These are phyloP conservation scores for Pagetopsis macropterus DNA, from an alignment of 2,797 vertebrate species.

Conservation along the genomic window DNA sequence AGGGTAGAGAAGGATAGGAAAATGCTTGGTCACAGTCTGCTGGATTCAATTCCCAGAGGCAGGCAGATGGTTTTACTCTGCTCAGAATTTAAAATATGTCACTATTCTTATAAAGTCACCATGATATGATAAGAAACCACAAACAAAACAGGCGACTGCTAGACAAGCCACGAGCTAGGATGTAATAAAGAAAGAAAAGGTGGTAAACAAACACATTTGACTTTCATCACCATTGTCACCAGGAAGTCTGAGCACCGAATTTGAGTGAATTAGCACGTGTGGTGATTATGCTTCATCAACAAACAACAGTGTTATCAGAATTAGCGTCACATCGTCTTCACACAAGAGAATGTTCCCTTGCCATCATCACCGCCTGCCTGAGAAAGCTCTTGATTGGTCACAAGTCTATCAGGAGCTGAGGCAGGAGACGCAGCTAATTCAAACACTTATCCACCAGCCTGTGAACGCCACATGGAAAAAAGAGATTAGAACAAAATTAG, in stretches of 20 bases:
- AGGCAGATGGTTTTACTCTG: slow-evolving; percentile 11
- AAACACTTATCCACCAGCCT: neutral
- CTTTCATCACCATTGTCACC: neutral
- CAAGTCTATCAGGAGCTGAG: neutral
- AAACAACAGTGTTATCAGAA: neutral
- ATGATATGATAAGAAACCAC: neutral
- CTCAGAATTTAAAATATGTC: slow-evolving; percentile 1
- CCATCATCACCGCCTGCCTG: slow-evolving; percentile 40
- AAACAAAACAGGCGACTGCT: neutral
- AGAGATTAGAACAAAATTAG: too few species aligned
- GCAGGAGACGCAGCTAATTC: neutral
- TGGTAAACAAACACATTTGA: too few species aligned
- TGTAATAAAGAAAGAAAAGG: neutral
- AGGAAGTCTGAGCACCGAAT: neutral
- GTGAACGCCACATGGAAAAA: neutral
- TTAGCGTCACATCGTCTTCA: neutral
- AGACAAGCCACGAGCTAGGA: neutral
- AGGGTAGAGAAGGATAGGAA: slow-evolving; percentile 7
- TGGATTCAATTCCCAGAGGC: slow-evolving; percentile 29
- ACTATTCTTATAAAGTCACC: neutral
- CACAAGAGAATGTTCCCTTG: slow-evolving; percentile 16
- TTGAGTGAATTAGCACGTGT: neutral
- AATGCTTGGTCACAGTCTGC: slow-evolving; percentile 40
- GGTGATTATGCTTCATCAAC: neutral
- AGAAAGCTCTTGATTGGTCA: neutral